These are phyloP conservation scores for Orthonychiurus folsomi DNA, from an alignment of 2,888 invertebrate genomes.

Conservation along the genomic window DNA sequence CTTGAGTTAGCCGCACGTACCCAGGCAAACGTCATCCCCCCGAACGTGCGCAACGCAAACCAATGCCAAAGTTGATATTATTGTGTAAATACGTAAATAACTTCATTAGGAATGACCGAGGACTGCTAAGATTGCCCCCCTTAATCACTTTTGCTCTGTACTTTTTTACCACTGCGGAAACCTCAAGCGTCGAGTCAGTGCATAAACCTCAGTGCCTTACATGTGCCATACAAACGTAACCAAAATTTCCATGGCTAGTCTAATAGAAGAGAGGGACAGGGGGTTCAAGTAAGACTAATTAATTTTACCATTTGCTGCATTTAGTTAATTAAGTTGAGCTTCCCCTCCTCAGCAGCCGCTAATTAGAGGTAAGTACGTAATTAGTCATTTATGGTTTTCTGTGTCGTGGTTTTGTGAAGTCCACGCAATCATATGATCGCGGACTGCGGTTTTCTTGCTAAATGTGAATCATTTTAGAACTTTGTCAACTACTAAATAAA, in stretches of 20 bases:
- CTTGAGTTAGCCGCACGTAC: too few relatives aligned
- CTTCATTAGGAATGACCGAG: too few relatives aligned
- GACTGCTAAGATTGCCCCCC: too few relatives aligned
- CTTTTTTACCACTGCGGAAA: too few relatives aligned
- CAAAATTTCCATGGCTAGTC: not conserved
- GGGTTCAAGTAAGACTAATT: not conserved
- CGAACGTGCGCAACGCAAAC: too few relatives aligned
- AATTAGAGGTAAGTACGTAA: slow-evolving; percentile 1
- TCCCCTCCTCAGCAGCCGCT: not conserved
- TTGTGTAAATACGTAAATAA: too few relatives aligned
- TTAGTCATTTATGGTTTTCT: not conserved
- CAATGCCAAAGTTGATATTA: too few relatives aligned
- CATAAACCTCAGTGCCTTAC: slow-evolving; percentile 1
- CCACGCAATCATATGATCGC: not conserved
- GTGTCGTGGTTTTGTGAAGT: not conserved
- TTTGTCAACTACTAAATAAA: not conserved
- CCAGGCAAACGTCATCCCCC: not conserved
- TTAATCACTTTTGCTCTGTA: too few relatives aligned
- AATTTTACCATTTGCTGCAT: not conserved
- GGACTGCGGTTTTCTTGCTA: not conserved
- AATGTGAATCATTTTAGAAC: not conserved
- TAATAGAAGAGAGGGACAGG: not conserved
- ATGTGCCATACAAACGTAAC: not conserved
- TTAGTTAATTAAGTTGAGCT: not conserved
- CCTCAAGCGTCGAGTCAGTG: not conserved